Evolutionary conservation across 1,140 invertebrate species (phyloP).

Genomic region (Halictus rubicundus): DNA sequence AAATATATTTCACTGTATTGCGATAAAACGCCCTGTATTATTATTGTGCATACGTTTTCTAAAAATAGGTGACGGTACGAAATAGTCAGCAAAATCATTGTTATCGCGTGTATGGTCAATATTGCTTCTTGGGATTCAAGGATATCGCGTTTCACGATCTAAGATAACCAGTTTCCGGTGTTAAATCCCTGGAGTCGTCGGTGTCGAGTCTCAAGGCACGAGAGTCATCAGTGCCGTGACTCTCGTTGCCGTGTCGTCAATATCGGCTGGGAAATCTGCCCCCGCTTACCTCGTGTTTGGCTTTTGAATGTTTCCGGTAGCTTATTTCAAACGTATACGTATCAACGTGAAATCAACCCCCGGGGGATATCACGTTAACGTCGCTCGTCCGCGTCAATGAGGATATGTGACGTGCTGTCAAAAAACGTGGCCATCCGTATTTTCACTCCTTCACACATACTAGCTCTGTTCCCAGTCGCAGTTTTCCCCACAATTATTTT

Average conservation of each 20-base stretch:
- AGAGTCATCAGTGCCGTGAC: conserved; percentile 15
- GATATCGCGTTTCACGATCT: conserved; percentile 6
- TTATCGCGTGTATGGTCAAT: background rate
- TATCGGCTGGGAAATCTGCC: conserved; percentile 12
- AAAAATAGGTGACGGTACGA: no score
- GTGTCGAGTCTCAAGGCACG: conserved; percentile 32
- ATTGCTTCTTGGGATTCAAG: no score
- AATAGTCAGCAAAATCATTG: background rate
- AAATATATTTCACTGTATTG: no score
- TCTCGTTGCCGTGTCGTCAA: conserved; percentile 10
- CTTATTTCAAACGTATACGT: background rate
- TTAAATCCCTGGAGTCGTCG: conserved; percentile 9
- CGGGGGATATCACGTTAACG: no score
- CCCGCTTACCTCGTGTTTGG: background rate
- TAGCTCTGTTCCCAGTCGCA: no score
- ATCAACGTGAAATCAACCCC: background rate
- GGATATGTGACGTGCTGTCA: background rate
- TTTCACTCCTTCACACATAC: no score
- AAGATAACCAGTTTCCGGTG: conserved; percentile 28
- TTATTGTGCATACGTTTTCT: no score
- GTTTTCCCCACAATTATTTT: no score
- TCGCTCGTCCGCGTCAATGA: background rate
- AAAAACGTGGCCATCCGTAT: no score
- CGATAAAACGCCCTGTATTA: no score
- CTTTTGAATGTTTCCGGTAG: background rate